These are phyloP conservation scores for Mythimna vitellina DNA, from an alignment of 2,888 invertebrate genomes.

Conservation along the genomic window DNA sequence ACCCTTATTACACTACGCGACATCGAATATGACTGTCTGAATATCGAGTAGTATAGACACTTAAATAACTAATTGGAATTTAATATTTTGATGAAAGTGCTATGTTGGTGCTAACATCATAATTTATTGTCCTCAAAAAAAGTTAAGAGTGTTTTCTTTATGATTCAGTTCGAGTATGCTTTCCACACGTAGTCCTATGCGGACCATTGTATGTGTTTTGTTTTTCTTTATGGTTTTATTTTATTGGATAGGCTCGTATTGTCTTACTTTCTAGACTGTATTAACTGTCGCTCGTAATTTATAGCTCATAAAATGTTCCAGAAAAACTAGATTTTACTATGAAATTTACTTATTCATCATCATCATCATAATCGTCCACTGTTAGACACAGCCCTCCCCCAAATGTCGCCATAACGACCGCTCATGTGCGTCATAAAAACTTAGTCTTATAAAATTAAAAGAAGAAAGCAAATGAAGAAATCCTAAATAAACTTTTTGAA, in stretches of 20 bases:
- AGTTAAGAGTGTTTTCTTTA: not conserved
- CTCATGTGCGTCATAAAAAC: too few species aligned
- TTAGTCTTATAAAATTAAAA: too few species aligned
- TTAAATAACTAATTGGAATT: not conserved
- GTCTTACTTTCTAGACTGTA: not conserved
- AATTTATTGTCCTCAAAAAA: too few species aligned
- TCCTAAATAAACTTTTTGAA: not conserved
- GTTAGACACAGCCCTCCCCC: too few species aligned
- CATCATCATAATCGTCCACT: too few species aligned
- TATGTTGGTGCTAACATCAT: not conserved
- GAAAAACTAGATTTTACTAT: not conserved
- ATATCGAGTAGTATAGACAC: too few species aligned
- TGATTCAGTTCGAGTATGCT: too few species aligned
- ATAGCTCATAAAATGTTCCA: not conserved
- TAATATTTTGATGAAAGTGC: constrained; percentile 6
- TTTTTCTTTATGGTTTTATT: not conserved
- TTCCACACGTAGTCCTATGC: too few species aligned
- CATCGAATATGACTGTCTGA: too few species aligned
- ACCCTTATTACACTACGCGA: too few species aligned
- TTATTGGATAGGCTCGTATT: not conserved
- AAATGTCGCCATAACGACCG: too few species aligned
- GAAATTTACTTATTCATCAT: not conserved
- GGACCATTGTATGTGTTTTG: too few species aligned
- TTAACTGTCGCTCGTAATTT: not conserved
- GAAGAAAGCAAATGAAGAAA: not conserved